Evolutionary conservation across 2,113 vertebrate genomes (phyloP), one percentile per base, ranked within the genome.

Genomic region (Galeopterus variegatus): DNA sequence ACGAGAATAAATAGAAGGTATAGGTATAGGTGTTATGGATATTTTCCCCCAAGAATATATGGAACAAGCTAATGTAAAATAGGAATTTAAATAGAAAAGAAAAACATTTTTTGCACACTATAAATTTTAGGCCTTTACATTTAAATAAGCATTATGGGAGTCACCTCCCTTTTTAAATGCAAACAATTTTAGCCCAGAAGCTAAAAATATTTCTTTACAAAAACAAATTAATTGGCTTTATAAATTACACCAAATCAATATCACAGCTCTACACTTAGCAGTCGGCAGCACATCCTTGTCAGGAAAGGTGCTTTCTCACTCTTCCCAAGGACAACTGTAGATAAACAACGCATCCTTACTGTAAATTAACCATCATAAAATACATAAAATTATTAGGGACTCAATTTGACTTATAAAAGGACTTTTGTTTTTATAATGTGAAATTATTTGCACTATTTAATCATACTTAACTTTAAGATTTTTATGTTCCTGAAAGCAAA

Each of bases 141-240:
- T 90, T 93, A 93, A 92, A 52, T 85, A 73, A 93, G 77, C 45
- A 69, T 84, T 87, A 86, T 41, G 14, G 48, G 45, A 95, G 54
- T 21, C 19, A 90, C 52, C 70, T 90, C 77, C 10, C 81, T 85
- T 90, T 98, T 94, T 69, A 95, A 92, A 94, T 70, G 83, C 48
- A 83, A 83, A 96, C 45, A 96, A 92, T 88, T 97, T 96, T 83
- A 95, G 48, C 62, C 52, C 76, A 82, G 87, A 64, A 77, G 52
- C 88, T 97, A 97, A 96, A 97, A 96, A 95, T 88, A 85, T 69
- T 92, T 94, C 67, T 72, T 96, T 93, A 83, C 85, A 91, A 92
- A 67, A 95, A 96, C 73, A 96, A 93, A 97, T 95, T 90, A 97
- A 97, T 92, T 96, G 88, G 67, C 73, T 98, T 97, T 97, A 92